Conservation (phyloP, 2,888 invertebrate genomes). For the Morpho helenor region DNA sequence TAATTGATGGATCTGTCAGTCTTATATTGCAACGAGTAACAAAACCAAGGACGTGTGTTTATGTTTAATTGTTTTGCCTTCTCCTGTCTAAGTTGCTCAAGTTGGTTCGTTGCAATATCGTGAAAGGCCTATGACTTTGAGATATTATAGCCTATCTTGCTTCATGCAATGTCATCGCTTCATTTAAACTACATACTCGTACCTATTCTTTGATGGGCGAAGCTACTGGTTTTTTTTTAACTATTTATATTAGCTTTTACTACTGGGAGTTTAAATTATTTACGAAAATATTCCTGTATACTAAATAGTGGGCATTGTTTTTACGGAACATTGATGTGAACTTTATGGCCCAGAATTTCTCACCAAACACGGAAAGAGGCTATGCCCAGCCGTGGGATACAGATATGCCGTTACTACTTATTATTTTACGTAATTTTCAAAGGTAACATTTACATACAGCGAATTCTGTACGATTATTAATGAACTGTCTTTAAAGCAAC, state of each 20-base stretch:
- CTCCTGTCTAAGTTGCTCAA: conserved; percentile 11
- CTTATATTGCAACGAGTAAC: conserved; percentile 4
- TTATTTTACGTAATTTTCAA: too few relatives aligned
- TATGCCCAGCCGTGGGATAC: too few relatives aligned
- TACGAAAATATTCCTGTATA: too few relatives aligned
- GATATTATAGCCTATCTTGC: conserved; percentile 6
- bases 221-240: background rate
- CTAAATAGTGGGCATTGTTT: too few relatives aligned
- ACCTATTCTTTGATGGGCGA: background rate
- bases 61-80: conserved; percentile 10
- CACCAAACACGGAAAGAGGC: too few relatives aligned
- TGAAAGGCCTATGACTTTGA: conserved; percentile 12
- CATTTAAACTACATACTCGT: background rate
- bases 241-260: too few relatives aligned
- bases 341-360: too few relatives aligned
- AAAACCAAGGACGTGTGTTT: conserved; percentile 8
- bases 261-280: too few relatives aligned
- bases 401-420: too few relatives aligned
- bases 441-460: too few relatives aligned
- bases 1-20: background rate
- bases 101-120: conserved; percentile 11
- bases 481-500: too few relatives aligned
- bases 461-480: background rate
- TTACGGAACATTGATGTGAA: too few relatives aligned
- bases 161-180: conserved; percentile 1